Percentiles rank a stretch among this genome's conserved stretches.
These are phyloP conservation scores for Acleris laterana DNA, from an alignment of 2,888 invertebrate species.

Conservation along the genomic window DNA sequence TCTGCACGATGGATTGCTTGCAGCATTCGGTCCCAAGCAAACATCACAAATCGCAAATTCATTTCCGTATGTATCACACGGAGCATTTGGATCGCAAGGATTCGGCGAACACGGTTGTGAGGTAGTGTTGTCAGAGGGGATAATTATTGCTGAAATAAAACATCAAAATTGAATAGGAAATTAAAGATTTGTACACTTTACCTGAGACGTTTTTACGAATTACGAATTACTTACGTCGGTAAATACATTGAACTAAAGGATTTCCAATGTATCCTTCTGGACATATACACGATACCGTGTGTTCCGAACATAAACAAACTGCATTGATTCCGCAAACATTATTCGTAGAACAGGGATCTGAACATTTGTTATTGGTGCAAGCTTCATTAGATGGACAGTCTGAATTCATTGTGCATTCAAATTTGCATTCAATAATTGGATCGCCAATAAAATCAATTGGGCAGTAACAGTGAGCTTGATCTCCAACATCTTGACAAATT, in stretches of 20 bases:
- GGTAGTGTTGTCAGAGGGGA: constrained; percentile 85
- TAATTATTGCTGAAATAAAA: constrained; percentile 73
- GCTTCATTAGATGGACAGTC: constrained; percentile 90
- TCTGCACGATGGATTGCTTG: constrained; percentile 89
- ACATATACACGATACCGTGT: constrained; percentile 93
- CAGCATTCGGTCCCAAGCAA: constrained; percentile 88
- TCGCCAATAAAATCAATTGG: constrained; percentile 90
- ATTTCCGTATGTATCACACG: constrained; percentile 88
- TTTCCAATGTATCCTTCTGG: constrained; percentile 91
- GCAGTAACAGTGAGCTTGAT: constrained; percentile 91
- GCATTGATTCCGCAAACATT: constrained; percentile 92
- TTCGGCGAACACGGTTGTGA: constrained; percentile 90
- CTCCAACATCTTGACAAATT: constrained; percentile 88
- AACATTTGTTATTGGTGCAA: constrained; percentile 90
- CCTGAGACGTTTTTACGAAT: too few species aligned
- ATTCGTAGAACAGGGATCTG: constrained; percentile 88
- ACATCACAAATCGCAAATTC: constrained; percentile 91
- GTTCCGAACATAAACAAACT: constrained; percentile 90
- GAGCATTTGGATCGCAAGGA: constrained; percentile 88
- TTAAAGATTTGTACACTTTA: too few species aligned
- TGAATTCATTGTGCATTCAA: constrained; percentile 92
- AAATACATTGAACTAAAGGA: constrained; percentile 90
- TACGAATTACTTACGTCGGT: constrained; percentile 68
- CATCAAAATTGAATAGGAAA: background rate
- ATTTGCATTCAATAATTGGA: constrained; percentile 89